Evolutionary conservation across 2,888 invertebrate genomes (phyloP).

Genomic region (Pandemis corylana): DNA sequence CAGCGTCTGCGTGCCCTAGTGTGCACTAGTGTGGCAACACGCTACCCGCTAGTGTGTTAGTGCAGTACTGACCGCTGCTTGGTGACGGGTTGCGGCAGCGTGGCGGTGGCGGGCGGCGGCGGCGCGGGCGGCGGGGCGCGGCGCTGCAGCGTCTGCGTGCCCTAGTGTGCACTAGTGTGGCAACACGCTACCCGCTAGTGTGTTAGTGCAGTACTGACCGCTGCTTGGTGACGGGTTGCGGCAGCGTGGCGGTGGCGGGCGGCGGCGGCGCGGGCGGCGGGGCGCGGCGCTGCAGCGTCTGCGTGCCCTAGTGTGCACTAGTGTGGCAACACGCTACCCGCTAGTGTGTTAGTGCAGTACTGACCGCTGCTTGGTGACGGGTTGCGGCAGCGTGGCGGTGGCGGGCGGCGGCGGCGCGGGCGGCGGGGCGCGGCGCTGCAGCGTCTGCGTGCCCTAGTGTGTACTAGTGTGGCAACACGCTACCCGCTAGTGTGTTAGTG

Average conservation of each 20-base stretch:
- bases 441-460: constrained; percentile 11
- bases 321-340: neutral
- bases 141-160: constrained; percentile 74
- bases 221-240: constrained; percentile 72
- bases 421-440: constrained; percentile 46
- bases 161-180: neutral
- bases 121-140: constrained; percentile 57
- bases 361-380: constrained; percentile 65
- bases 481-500: no score
- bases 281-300: constrained; percentile 75
- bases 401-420: constrained; percentile 48
- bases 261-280: constrained; percentile 48
- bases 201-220: no score
- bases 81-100: constrained; percentile 72
- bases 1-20: neutral
- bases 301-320: constrained; percentile 62
- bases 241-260: constrained; percentile 63
- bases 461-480: neutral
- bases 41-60: no score
- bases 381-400: constrained; percentile 67
- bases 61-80: constrained; percentile 47
- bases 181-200: no score
- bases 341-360: neutral
- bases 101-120: constrained; percentile 58
- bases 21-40: neutral